Evolutionary conservation across 2,888 invertebrate genomes (phyloP).

Genomic region (Drosophila colorata): DNA sequence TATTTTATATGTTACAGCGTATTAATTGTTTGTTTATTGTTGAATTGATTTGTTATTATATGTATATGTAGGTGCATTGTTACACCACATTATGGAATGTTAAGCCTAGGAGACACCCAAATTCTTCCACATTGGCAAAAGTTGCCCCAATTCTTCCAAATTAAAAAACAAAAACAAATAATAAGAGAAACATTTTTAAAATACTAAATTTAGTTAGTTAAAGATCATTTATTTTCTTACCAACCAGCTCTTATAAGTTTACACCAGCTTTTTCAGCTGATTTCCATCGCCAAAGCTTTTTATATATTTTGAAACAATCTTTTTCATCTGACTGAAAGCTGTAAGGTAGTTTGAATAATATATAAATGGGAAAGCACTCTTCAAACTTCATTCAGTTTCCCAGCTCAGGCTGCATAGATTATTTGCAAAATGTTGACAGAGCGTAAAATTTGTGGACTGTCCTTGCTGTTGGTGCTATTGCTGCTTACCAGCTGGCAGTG

Average conservation of each 20-base stretch:
- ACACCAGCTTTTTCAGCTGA: background rate
- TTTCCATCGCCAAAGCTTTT: background rate
- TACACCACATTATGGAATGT: too few species aligned
- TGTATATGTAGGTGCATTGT: too few species aligned
- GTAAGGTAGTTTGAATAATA: background rate
- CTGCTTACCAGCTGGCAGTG: background rate
- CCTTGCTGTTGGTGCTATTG: background rate
- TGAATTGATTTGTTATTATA: too few species aligned
- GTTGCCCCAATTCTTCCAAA: too few species aligned
- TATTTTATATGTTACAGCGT: too few species aligned
- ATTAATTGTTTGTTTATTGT: too few species aligned
- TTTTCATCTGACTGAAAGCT: background rate
- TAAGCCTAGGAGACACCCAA: too few species aligned
- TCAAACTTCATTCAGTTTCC: background rate
- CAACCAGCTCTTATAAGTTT: background rate
- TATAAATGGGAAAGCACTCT: conserved; percentile 1
- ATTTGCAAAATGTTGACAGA: background rate
- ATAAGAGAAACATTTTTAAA: too few species aligned
- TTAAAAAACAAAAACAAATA: too few species aligned
- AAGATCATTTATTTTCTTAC: background rate
- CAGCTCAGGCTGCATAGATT: background rate
- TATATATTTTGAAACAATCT: background rate
- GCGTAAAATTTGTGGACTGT: background rate
- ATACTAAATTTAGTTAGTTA: too few species aligned
- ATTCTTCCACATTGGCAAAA: too few species aligned